phyloP scores from a whole-genome alignment of 2,888 invertebrate genomes.

The Sminthurides aquaticus region DNA sequence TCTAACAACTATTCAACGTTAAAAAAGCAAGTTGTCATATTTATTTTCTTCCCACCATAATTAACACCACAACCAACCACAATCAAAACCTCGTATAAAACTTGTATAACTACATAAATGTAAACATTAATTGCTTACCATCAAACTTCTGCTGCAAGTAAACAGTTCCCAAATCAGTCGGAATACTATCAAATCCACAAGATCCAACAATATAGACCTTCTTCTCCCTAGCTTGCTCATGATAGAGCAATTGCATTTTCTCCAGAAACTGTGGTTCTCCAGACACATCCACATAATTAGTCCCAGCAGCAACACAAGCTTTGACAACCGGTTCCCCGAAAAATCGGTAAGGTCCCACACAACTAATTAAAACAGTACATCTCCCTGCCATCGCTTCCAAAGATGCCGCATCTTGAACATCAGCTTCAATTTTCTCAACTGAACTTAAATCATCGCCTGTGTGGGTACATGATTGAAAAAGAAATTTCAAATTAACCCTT shows the following conservation, averaged over 20 bases:
- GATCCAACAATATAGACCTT: slow-evolving; percentile 81
- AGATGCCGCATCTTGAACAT: slow-evolving; percentile 65
- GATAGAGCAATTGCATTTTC: slow-evolving; percentile 72
- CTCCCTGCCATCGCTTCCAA: slow-evolving; percentile 71
- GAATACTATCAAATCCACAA: slow-evolving; percentile 90
- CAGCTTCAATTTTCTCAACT: slow-evolving; percentile 46
- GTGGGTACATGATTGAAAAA: too few relatives aligned
- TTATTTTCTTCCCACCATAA: background rate
- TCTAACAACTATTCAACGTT: background rate
- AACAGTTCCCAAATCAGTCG: slow-evolving; percentile 77
- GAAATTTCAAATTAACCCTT: background rate
- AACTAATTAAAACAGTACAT: slow-evolving; percentile 75
- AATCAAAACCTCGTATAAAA: too few relatives aligned
- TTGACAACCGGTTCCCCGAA: slow-evolving; percentile 86
- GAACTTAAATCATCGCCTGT: slow-evolving; percentile 32
- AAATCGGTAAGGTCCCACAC: slow-evolving; percentile 77
- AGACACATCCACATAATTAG: slow-evolving; percentile 79
- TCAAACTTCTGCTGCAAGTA: slow-evolving; percentile 69
- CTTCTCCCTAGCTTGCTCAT: slow-evolving; percentile 63
- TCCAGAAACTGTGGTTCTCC: slow-evolving; percentile 59
- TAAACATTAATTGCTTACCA: slow-evolving; percentile 53
- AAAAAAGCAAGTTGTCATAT: background rate
- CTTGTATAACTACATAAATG: too few relatives aligned
- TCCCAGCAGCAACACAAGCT: slow-evolving; percentile 71
- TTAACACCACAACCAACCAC: background rate